Conservation (phyloP, 2,113 vertebrate species). For the Mus pahari region DNA sequence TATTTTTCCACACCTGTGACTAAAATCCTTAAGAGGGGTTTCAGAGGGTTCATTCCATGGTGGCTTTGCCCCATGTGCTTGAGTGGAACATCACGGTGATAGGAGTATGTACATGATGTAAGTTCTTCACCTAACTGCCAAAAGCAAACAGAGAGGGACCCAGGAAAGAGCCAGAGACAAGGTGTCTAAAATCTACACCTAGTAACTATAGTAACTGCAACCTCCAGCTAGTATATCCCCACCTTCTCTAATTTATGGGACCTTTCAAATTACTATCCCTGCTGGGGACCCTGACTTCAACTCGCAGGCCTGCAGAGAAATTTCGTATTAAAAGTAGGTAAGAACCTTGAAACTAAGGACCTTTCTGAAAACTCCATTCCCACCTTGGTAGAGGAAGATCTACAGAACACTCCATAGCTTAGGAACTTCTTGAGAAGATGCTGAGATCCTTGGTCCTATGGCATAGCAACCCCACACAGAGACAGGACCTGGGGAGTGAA, state of each 20-base stretch:
- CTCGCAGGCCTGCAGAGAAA: neutral
- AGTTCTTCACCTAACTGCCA: neutral
- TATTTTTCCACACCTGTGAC: neutral
- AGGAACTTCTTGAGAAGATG: neutral
- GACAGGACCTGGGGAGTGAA: neutral
- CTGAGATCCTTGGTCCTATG: neutral
- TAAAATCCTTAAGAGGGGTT: neutral
- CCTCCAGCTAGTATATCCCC: neutral
- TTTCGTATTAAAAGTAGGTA: neutral
- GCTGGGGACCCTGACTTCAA: neutral
- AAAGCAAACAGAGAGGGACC: neutral
- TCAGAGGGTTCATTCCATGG: neutral
- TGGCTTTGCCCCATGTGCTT: neutral
- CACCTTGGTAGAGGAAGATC: neutral
- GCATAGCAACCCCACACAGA: neutral
- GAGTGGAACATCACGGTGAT: neutral
- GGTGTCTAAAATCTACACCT: neutral
- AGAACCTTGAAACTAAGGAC: neutral
- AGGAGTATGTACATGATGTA: no score
- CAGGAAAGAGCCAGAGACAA: neutral
- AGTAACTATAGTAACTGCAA: neutral
- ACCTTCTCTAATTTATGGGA: neutral
- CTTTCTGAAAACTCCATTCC: slow-evolving; percentile 13
- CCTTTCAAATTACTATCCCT: neutral
- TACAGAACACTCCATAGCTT: neutral